phyloP scores from a whole-genome alignment of 1,140 invertebrate genomes.

The Belonocnema kinseyi region DNA sequence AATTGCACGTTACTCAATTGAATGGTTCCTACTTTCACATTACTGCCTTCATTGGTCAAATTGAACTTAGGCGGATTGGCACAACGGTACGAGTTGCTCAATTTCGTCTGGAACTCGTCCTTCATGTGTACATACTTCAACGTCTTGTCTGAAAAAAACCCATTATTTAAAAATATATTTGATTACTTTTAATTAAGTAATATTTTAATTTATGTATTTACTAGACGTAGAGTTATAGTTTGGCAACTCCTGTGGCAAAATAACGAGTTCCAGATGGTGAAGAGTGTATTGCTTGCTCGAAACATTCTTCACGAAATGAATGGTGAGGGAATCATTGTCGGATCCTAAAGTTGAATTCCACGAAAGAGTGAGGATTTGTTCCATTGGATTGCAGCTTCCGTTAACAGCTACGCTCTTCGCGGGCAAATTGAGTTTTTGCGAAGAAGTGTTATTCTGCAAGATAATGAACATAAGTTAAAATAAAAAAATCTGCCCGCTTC shows the following conservation, averaged over 20 bases:
- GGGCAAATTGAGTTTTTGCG: conserved; percentile 12
- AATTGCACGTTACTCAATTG: conserved; percentile 80
- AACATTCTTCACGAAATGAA: conserved; percentile 74
- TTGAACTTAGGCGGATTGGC: conserved; percentile 76
- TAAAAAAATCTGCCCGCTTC: too few species aligned
- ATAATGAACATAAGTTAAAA: background rate
- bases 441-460: background rate
- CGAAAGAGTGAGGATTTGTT: conserved; percentile 72
- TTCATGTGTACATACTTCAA: conserved; percentile 72
- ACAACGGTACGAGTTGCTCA: conserved; percentile 83
- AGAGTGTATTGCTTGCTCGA: conserved; percentile 66
- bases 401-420: conserved; percentile 45
- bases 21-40: conserved; percentile 67
- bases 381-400: conserved; percentile 71
- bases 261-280: conserved; percentile 53
- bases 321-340: conserved; percentile 56
- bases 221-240: conserved; percentile 27
- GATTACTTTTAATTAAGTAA: background rate
- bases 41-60: conserved; percentile 69
- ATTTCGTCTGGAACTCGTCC: conserved; percentile 75
- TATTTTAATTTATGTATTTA: conserved; percentile 9
- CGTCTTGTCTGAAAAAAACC: conserved; percentile 61
- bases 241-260: conserved; percentile 50
- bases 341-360: conserved; percentile 64
- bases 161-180: conserved; percentile 21